Percentiles rank a stretch among this genome's conserved stretches.
Conservation (phyloP, 2,888 invertebrate species). For the Sarcophaga caerulescens region DNA sequence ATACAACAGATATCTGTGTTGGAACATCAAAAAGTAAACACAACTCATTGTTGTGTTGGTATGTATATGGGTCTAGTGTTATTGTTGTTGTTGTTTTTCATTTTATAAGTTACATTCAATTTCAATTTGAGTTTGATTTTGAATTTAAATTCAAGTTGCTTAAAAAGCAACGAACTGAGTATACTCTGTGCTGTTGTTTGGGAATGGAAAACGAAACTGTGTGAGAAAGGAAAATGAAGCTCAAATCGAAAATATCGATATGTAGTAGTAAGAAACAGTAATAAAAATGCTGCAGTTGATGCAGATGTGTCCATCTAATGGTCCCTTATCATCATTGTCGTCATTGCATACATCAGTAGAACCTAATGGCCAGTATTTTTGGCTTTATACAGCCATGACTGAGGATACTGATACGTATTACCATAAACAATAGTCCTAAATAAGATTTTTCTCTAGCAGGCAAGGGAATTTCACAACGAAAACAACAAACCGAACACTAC, state of each 20-base stretch:
- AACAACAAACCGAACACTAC: background rate
- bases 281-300: background rate
- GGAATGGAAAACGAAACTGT: too few relatives aligned
- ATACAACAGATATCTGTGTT: constrained; percentile 3
- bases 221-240: background rate
- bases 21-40: background rate
- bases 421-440: constrained; percentile 43
- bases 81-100: constrained; percentile 11
- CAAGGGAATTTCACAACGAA: constrained; percentile 37
- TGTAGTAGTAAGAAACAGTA: background rate
- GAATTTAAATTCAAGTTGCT: background rate
- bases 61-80: background rate
- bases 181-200: too few relatives aligned
- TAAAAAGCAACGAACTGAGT: background rate
- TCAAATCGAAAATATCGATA: background rate
- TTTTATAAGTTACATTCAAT: constrained; percentile 39
- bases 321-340: background rate
- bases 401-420: background rate
- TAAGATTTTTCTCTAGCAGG: constrained; percentile 32
- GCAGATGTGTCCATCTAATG: background rate
- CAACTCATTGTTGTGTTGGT: background rate
- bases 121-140: background rate
- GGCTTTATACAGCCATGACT: background rate
- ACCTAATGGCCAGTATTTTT: constrained; percentile 42
- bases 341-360: background rate